Evolutionary conservation across 2,113 vertebrate genomes (phyloP), one percentile per base, ranked within the genome.

Genomic region (Nothocercus julius): DNA sequence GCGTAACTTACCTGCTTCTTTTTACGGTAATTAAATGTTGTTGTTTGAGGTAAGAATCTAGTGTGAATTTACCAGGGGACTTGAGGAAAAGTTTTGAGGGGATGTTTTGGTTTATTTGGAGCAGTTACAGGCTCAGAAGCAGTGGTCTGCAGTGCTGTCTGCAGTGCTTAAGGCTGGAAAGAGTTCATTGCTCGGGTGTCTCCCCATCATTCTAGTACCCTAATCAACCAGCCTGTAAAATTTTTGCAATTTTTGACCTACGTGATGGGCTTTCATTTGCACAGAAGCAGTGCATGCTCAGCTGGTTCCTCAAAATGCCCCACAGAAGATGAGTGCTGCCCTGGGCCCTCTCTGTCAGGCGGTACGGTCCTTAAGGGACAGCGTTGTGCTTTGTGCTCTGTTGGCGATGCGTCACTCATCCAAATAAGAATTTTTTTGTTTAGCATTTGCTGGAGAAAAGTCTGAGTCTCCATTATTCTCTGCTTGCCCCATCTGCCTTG

Each of bases 341-440:
- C 25, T 42, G 21, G 64, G 7, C 61, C 24, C 20, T 69, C 34
- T 63, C 64, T 70, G 40, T 34, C 56, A 40, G 64, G 64, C 51
- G n/a, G 24, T 0, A 4, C 16, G 17, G 77, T 40, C 68, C 64
- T 77, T 49, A 32, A 45, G 83, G 27, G 88, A 12, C 77, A 95
- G 56, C 84, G 69, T 27, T 78, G n/a, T 49, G 45, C 89, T 81
- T 92, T 96, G 86, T 95, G 92, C 30, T 42, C 2, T 45, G 13
- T 12, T 67, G 67, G 30, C 61, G 59, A 90, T 59, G 88, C 30
- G 69, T 89, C 86, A 92, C 68, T 77, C 5, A 1, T 62, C 61
- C 61, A 72, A 86, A 70, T 77, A 75, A 92, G 64, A 89, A 81
- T n/a, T 63, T 84, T 77, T n/a, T 93, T 95, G 56, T 77, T 90